Evolutionary conservation across 2,797 vertebrate species (phyloP).

Genomic region (Synanceia verrucosa): DNA sequence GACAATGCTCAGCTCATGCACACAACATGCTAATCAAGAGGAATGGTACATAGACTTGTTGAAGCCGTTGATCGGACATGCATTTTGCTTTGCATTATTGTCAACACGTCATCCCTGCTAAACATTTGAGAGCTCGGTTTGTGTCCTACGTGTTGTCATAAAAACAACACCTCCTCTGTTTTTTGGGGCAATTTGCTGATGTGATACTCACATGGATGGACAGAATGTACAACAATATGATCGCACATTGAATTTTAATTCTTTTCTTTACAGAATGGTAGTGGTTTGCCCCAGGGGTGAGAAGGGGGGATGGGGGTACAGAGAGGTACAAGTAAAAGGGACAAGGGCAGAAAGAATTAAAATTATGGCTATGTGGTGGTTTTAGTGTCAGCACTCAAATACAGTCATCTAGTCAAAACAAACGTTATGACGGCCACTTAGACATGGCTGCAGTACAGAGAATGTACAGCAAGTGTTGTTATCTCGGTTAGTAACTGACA

Average conservation of each 20-base stretch:
- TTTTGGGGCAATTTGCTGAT: conserved; percentile 43
- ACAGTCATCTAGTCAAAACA: conserved; percentile 65
- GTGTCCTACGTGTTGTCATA: not conserved
- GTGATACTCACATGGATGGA: conserved; percentile 65
- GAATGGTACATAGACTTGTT: conserved; percentile 84
- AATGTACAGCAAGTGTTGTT: conserved; percentile 49
- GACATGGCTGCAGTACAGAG: conserved; percentile 56
- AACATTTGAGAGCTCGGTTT: not conserved
- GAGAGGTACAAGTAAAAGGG: conserved; percentile 52
- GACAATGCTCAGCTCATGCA: conserved; percentile 43
- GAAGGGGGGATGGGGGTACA: conserved; percentile 49
- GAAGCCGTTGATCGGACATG: conserved; percentile 41
- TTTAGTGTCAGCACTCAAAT: conserved; percentile 65
- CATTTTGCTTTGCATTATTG: conserved; percentile 33
- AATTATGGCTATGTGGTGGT: conserved; percentile 64
- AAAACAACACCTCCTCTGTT: conserved; percentile 30
- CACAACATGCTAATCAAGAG: conserved; percentile 85
- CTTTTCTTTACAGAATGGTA: conserved; percentile 58
- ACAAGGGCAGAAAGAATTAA: conserved; percentile 69
- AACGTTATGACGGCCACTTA: conserved; percentile 63
- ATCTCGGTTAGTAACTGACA: conserved; percentile 71
- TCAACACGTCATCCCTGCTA: conserved; percentile 3
- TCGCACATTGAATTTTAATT: conserved; percentile 69
- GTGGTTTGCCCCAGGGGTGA: conserved; percentile 31
- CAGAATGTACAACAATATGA: conserved; percentile 73